Conservation (phyloP, 2,113 vertebrate genomes). For the Pelusios castaneus region DNA sequence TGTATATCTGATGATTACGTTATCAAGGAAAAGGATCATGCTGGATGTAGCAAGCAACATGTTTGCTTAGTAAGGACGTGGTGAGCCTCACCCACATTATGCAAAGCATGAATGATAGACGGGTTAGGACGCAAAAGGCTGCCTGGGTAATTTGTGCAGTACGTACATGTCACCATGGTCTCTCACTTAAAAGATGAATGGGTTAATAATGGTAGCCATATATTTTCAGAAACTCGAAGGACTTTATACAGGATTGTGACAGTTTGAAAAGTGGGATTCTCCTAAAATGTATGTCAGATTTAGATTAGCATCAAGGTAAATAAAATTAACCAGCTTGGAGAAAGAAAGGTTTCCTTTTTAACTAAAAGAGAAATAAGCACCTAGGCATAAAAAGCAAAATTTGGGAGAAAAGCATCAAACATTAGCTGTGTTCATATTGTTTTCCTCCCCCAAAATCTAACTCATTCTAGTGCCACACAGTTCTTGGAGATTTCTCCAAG, state of each 20-base stretch:
- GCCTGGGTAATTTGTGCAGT: slow-evolving; percentile 6
- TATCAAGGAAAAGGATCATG: neutral
- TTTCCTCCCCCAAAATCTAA: neutral
- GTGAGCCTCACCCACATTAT: neutral
- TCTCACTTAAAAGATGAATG: slow-evolving; percentile 23
- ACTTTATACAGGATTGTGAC: neutral
- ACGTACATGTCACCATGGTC: slow-evolving; percentile 11
- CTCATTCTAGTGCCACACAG: neutral
- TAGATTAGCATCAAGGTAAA: neutral
- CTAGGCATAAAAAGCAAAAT: neutral
- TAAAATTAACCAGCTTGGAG: slow-evolving; percentile 28
- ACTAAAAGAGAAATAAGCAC: neutral
- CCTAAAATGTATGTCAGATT: slow-evolving; percentile 15
- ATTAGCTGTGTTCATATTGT: neutral
- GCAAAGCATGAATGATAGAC: neutral
- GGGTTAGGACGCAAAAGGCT: neutral
- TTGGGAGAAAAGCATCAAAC: neutral
- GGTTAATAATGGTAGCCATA: neutral
- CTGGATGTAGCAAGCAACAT: neutral
- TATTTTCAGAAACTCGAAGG: neutral
- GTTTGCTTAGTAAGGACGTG: neutral
- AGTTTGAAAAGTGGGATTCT: neutral
- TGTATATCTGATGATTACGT: neutral
- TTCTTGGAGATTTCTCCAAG: neutral
- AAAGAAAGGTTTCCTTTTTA: neutral